Evolutionary conservation across 2,888 invertebrate species (phyloP).

Genomic region (Aethes cnicana): DNA sequence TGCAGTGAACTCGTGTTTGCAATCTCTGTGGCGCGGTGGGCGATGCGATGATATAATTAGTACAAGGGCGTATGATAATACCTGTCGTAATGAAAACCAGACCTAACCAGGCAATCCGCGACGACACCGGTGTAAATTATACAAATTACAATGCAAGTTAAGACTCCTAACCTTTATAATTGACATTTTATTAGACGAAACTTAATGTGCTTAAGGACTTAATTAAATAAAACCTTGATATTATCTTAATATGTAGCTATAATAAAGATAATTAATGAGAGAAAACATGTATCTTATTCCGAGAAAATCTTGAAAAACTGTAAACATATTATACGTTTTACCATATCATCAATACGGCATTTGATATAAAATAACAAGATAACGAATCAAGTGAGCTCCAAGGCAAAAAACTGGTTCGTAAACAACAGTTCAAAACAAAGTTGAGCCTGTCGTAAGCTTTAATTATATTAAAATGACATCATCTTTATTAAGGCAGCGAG

Average conservation of each 20-base stretch:
- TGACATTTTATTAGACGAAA: conserved; percentile 6
- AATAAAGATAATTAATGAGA: conserved; percentile 3
- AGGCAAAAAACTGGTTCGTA: conserved; percentile 52
- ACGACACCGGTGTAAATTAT: conserved; percentile 21
- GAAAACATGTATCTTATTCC: background rate
- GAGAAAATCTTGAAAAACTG: conserved; percentile 9
- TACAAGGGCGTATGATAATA: conserved; percentile 60
- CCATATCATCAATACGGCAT: conserved; percentile 34
- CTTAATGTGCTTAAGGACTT: background rate
- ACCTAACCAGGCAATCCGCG: conserved; percentile 32
- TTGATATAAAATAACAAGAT: conserved; percentile 38
- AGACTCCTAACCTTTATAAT: conserved; percentile 8
- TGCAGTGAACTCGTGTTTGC: conserved; percentile 61
- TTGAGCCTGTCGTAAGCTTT: conserved; percentile 36
- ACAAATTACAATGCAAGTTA: conserved; percentile 15
- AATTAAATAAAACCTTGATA: conserved; percentile 2
- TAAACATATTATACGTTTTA: conserved; percentile 12
- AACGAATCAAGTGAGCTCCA: conserved; percentile 41
- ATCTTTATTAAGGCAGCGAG: conserved; percentile 39
- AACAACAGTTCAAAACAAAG: conserved; percentile 41
- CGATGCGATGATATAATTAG: conserved; percentile 59
- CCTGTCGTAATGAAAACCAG: conserved; percentile 50
- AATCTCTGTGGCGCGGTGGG: conserved; percentile 48
- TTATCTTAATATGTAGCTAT: background rate
- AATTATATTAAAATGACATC: conserved; percentile 52